Percentiles rank a stretch among this genome's conserved stretches.
Evolutionary conservation across 1,140 invertebrate genomes (phyloP).

Genomic region (Solen grandis): DNA sequence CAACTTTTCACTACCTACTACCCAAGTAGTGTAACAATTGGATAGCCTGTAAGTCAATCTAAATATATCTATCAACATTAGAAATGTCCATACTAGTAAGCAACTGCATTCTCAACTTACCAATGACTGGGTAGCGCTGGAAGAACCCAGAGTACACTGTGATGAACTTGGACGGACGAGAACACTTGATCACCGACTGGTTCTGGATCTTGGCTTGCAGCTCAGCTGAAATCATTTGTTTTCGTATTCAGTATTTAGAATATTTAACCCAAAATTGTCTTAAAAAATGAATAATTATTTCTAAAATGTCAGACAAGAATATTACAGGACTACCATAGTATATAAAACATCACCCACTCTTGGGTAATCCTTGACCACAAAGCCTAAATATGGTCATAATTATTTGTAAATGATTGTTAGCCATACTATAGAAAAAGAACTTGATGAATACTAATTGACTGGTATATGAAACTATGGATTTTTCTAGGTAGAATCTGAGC

Average conservation of each 20-base stretch:
- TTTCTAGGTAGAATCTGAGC: too few relatives aligned
- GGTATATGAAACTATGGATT: too few relatives aligned
- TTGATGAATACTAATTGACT: too few relatives aligned
- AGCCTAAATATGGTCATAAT: background rate
- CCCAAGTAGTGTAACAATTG: too few relatives aligned
- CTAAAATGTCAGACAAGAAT: background rate
- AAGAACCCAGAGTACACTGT: conserved; percentile 48
- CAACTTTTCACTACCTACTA: too few relatives aligned
- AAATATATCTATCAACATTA: too few relatives aligned
- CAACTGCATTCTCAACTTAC: too few relatives aligned
- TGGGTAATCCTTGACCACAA: background rate
- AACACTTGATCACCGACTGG: conserved; percentile 40
- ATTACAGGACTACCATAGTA: background rate
- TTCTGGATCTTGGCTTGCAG: conserved; percentile 45
- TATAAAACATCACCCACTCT: background rate
- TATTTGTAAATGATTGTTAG: too few relatives aligned
- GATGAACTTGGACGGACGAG: conserved; percentile 44
- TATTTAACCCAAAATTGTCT: too few relatives aligned
- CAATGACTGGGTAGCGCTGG: conserved; percentile 35
- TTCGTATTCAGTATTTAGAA: background rate
- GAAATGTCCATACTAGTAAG: too few relatives aligned
- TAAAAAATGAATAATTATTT: background rate
- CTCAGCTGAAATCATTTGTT: conserved; percentile 22
- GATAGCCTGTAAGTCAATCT: too few relatives aligned
- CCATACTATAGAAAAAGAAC: too few relatives aligned